Evolutionary conservation across 2,797 vertebrate genomes (phyloP).

Genomic region (Aselliscus stoliczkanus): DNA sequence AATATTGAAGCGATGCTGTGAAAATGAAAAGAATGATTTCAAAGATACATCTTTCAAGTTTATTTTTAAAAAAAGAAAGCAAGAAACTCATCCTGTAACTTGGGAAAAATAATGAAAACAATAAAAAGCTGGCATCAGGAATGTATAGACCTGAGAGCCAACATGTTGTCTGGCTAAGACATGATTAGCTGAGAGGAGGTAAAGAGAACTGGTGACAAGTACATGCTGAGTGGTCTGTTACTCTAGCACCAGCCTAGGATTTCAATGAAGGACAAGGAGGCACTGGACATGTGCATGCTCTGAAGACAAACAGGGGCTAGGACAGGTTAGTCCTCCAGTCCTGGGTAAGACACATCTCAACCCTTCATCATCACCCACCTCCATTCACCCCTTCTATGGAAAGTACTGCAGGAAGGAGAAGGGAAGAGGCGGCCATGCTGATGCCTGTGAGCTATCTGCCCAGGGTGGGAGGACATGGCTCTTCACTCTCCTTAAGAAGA

Average conservation of each 20-base stretch:
- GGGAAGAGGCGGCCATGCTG: neutral
- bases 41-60: neutral
- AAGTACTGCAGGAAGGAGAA: neutral
- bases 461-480: too few relatives aligned
- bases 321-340: neutral
- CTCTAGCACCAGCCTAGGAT: neutral
- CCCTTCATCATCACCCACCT: neutral
- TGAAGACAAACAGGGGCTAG: neutral
- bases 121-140: neutral
- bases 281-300: accelerated
- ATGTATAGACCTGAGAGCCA: neutral
- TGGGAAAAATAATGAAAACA: neutral
- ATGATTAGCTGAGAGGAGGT: neutral
- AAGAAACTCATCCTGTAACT: neutral
- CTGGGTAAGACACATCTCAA: neutral
- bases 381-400: neutral
- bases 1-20: neutral
- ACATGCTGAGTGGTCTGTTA: accelerated
- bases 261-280: neutral
- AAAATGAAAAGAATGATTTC: neutral
- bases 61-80: neutral
- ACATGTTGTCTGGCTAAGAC: neutral
- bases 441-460: neutral
- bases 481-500: neutral
- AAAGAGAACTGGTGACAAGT: neutral